Base-by-base conservation (phyloP, 2,113 vertebrate genomes). In the Erythrocercus mccallii region DNA sequence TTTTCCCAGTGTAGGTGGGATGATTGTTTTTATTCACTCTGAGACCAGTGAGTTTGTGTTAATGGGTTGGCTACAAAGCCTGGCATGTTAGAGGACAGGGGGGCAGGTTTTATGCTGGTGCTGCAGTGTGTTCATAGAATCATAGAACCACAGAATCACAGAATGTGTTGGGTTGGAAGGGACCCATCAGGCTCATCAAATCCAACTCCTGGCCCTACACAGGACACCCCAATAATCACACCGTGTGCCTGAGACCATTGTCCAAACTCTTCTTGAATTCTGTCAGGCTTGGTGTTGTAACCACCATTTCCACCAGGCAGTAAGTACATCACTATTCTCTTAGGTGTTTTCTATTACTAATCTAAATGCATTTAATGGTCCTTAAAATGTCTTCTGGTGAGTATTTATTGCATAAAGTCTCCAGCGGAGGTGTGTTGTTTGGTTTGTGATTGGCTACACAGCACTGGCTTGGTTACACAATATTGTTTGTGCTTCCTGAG, bases 81-180 rank as follows among this genome's bases (percentile, higher is more conserved):
- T 27, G 24, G 58, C 1, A 28, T 1, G 0, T 68, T n/a, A 44
- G 44, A 61, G 53, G 24, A 21, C 0, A 5, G 53, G 53, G 28
- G 25, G 53, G 10, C 0, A 0, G 31, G 22, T 42, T 94, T 88
- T 83, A 5, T 54, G 45, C 50, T 3, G 4, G 31, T 5, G 2
- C 22, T 3, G 1, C 12, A 12, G 21, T 21, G 38, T 38, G 20
- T 68, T 87, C 56, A 11, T 4, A 27, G 83, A 81, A 33, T 25
- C 25, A 28, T 0, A 74, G 70, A 42, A 66, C 28, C 51, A 85
- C 6, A 48, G n/a, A 57, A 50, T 19, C 27, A 51, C 1, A 40
- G 18, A 54, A 19, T 8, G 15, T 35, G 10, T 45, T 61, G 47
- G 7, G 30, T 27, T 61, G 24, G 15, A 35, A 47, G 35, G 44